Evolutionary conservation across 2,113 vertebrate genomes (phyloP), one percentile per base, ranked within the genome.

Genomic region (Rostratula benghalensis): DNA sequence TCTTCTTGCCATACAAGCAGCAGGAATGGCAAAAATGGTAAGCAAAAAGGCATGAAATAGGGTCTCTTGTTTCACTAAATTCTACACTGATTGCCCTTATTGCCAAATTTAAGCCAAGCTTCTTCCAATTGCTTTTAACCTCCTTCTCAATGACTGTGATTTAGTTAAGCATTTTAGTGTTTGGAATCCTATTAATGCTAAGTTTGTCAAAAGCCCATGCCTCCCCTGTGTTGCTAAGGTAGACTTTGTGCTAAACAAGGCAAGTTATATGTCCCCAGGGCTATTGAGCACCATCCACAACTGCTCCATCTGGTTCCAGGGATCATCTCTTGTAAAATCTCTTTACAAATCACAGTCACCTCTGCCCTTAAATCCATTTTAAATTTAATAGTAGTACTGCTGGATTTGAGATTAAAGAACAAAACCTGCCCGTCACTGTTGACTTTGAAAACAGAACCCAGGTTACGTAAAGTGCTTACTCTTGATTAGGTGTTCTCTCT

Each of bases 311-410:
- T 96, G 95, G 30, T 87, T 82, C 43, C n/a, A 24, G 23, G 65
- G 57, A 94, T 91, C 87, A 50, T 65, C 70, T 83, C 69, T 69
- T 76, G 57, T 30, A 43, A 91, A 84, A 35, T 69, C 57, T 37
- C 45, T 75, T 94, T 82, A 79, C 77, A 91, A 93, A 83, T 73
- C 57, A 59, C 77, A 30, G 28, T 91, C 74, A 90, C 70, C 84
- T 94, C 80, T 94, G 83, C 87, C 91, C 80, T 87, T 90, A 89
- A 85, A 80, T 83, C 59, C 67, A 28, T 87, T 90, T 94, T 35
- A 67, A 88, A 91, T 76, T 80, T 87, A 83, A 83, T 65, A 85
- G 45, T 53, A 76, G 6, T 35, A 30, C n/a, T 83, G 28, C 65
- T 1, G 1, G 37, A 43, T 79, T 90, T 90, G 70, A 90, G 86